phyloP scores from a whole-genome alignment of 2,888 invertebrate genomes.

The Diloba caeruleocephala region DNA sequence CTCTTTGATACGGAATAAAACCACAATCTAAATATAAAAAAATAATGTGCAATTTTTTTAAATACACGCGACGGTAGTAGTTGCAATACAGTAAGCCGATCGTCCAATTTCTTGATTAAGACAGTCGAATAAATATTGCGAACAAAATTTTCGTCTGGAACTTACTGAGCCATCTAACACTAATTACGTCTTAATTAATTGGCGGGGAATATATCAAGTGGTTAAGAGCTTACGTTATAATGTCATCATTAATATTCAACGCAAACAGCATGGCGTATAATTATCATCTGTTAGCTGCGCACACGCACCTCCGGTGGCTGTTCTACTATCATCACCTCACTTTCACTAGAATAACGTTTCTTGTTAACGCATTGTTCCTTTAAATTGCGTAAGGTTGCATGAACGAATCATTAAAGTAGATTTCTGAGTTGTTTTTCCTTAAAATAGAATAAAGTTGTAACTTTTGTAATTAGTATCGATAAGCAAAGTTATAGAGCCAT shows the following conservation, averaged over 20 bases:
- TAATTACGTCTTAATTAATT: conserved; percentile 34
- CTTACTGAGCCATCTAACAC: conserved; percentile 3
- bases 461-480: no score
- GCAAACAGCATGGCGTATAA: conserved; percentile 45
- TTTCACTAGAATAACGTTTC: conserved; percentile 53
- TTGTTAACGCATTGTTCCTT: conserved; percentile 53
- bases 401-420: conserved; percentile 26
- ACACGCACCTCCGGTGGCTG: conserved; percentile 45
- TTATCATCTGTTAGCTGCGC: conserved; percentile 44
- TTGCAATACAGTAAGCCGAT: no score
- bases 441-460: no score
- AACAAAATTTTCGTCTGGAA: neutral
- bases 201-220: conserved; percentile 29
- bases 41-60: no score
- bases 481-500: no score
- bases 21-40: no score
- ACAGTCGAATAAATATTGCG: neutral
- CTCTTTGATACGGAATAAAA: no score
- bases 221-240: conserved; percentile 37
- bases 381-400: conserved; percentile 43
- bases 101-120: no score
- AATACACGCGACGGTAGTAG: no score
- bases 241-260: conserved; percentile 48
- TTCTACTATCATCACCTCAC: conserved; percentile 49
- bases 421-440: neutral